These are phyloP conservation scores for Chesias legatella DNA, from an alignment of 2,888 invertebrate genomes.

Conservation along the genomic window DNA sequence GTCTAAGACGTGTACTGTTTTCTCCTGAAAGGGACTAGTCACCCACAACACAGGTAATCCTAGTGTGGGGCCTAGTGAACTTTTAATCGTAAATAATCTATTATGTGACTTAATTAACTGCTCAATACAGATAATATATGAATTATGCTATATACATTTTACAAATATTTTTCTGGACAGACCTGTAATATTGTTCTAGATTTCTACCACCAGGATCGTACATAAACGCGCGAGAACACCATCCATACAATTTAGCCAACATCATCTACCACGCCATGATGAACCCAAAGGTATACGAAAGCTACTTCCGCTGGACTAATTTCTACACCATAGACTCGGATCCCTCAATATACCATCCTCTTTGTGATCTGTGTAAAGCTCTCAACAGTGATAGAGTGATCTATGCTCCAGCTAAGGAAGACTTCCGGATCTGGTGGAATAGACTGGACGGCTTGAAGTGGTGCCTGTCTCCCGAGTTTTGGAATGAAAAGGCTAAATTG, in stretches of 20 bases:
- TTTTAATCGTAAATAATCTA: too few species aligned
- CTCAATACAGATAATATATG: too few species aligned
- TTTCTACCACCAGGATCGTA: slow-evolving; percentile 56
- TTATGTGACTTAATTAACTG: too few species aligned
- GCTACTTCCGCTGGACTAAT: slow-evolving; percentile 55
- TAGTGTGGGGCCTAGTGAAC: too few species aligned
- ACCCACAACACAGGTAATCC: too few species aligned
- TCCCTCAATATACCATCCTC: slow-evolving; percentile 32
- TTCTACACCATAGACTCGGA: slow-evolving; percentile 40
- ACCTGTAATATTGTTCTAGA: slow-evolving; percentile 30
- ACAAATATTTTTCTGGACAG: neutral
- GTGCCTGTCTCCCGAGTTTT: slow-evolving; percentile 41
- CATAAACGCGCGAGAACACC: slow-evolving; percentile 46
- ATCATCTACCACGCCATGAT: slow-evolving; percentile 40
- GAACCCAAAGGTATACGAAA: slow-evolving; percentile 34
- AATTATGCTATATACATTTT: too few species aligned
- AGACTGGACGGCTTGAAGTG: slow-evolving; percentile 42
- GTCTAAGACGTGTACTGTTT: too few species aligned
- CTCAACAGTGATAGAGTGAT: slow-evolving; percentile 32
- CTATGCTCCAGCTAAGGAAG: slow-evolving; percentile 29
- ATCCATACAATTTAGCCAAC: slow-evolving; percentile 50
- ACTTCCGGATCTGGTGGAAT: slow-evolving; percentile 57
- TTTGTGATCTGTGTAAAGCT: slow-evolving; percentile 48
- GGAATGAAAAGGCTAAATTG: slow-evolving; percentile 35
- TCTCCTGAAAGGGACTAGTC: too few species aligned